A percentile compares a stretch with the other conserved stretches of the same genome.
phyloP scores from a whole-genome alignment of 2,888 invertebrate genomes.

The Trissoscelio sp. region DNA sequence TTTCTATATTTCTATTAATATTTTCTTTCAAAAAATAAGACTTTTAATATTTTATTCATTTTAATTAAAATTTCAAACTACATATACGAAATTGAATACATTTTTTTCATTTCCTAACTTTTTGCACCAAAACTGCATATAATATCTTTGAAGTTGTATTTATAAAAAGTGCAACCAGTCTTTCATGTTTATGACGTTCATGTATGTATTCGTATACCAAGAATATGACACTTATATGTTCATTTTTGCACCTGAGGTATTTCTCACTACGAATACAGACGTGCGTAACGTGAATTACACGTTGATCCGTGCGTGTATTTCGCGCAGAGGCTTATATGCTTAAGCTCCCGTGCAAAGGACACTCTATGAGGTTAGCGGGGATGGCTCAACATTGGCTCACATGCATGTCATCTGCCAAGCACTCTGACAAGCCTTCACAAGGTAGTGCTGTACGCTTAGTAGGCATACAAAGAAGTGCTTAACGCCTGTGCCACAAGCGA shows the following conservation, averaged over 20 bases:
- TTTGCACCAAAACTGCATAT: too few species aligned
- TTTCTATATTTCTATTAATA: too few species aligned
- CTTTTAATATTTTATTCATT: too few species aligned
- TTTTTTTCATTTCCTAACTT: too few species aligned
- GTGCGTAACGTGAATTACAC: constrained; percentile 49
- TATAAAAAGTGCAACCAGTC: too few species aligned
- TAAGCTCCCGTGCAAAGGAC: constrained; percentile 66
- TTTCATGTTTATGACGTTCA: not conserved
- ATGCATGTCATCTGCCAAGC: constrained; percentile 66
- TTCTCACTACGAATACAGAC: constrained; percentile 15
- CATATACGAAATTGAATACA: too few species aligned
- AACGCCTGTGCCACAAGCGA: constrained; percentile 52
- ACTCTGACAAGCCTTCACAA: constrained; percentile 63
- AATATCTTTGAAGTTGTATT: too few species aligned
- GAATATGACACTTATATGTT: constrained; percentile 31
- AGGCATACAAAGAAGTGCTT: constrained; percentile 62
- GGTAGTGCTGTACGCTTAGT: constrained; percentile 48
- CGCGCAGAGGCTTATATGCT: constrained; percentile 54
- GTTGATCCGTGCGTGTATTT: constrained; percentile 49
- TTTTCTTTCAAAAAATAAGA: too few species aligned
- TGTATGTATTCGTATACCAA: not conserved
- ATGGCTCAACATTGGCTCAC: constrained; percentile 59
- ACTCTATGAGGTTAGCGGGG: constrained; percentile 64
- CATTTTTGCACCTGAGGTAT: constrained; percentile 25
- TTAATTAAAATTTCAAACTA: too few species aligned